Conservation (phyloP, 2,113 vertebrate species). For the Triplophysa siluroides region DNA sequence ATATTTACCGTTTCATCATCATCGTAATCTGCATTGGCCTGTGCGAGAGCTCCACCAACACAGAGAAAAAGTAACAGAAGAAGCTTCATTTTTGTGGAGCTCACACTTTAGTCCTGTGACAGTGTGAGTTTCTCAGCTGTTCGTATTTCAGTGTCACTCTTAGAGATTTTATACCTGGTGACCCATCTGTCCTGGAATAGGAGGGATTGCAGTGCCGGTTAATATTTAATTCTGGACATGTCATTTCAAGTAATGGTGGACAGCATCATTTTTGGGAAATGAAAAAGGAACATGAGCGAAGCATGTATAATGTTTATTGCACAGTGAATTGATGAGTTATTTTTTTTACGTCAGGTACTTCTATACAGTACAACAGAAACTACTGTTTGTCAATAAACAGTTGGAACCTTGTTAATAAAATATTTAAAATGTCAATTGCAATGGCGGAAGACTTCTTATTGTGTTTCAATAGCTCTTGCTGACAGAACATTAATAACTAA, state of each 20-base stretch:
- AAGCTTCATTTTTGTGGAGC: constrained; percentile 62
- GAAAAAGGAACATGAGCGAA: not conserved
- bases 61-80: constrained; percentile 63
- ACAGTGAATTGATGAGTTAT: too few relatives aligned
- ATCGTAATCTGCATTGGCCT: constrained; percentile 49
- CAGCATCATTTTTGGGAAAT: constrained; percentile 43
- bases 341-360: not conserved
- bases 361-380: too few relatives aligned
- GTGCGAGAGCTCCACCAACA: constrained; percentile 50
- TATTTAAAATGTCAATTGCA: not conserved
- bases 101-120: not conserved
- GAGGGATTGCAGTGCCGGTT: not conserved
- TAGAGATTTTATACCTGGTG: constrained; percentile 36
- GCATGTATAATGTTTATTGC: not conserved
- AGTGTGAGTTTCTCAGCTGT: not conserved
- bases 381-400: not conserved
- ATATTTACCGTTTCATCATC: constrained; percentile 58
- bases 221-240: constrained; percentile 33
- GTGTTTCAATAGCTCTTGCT: not conserved
- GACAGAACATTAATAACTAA: not conserved
- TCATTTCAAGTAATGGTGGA: not conserved
- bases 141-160: not conserved
- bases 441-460: not conserved
- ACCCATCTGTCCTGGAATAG: not conserved
- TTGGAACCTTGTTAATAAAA: not conserved